Evolutionary conservation across 1,140 invertebrate genomes (phyloP).

Genomic region (Heliconius eleuchia): DNA sequence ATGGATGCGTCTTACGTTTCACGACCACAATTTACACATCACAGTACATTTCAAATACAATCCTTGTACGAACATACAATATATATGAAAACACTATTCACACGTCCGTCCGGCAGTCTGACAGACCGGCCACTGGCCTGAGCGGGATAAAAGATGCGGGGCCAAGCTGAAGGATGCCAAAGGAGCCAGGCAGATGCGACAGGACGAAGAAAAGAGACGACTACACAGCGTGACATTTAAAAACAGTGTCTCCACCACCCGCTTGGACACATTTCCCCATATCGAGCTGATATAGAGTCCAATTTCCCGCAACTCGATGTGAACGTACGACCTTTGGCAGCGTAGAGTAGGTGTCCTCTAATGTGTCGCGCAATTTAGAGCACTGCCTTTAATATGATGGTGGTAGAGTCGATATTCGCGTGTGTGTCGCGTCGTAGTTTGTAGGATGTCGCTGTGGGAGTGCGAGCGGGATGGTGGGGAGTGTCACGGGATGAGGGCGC

Average conservation of each 20-base stretch:
- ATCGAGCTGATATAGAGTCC: constrained; percentile 37
- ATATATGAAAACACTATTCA: constrained; percentile 41
- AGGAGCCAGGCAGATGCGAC: constrained; percentile 77
- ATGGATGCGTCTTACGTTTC: constrained; percentile 65
- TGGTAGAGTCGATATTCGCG: constrained; percentile 58
- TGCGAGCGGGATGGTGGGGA: constrained; percentile 70
- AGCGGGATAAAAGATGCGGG: constrained; percentile 78
- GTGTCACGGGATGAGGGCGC: constrained; percentile 63
- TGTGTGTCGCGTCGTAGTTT: constrained; percentile 56
- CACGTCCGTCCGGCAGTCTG: constrained; percentile 69
- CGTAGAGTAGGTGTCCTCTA: constrained; percentile 70
- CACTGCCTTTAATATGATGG: constrained; percentile 55
- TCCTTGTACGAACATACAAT: constrained; percentile 61
- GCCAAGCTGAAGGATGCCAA: constrained; percentile 77
- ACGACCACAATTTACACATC: constrained; percentile 67
- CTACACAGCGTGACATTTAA: constrained; percentile 79
- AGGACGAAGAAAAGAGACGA: constrained; percentile 80
- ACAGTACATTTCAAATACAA: constrained; percentile 74
- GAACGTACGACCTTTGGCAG: constrained; percentile 47
- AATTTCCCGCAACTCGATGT: constrained; percentile 20
- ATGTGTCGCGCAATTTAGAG: constrained; percentile 74
- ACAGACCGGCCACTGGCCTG: constrained; percentile 74
- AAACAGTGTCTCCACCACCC: constrained; percentile 76
- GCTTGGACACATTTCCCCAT: constrained; percentile 22
- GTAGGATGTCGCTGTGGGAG: constrained; percentile 60